These are phyloP conservation scores for Liasis olivaceus DNA, from an alignment of 2,797 vertebrate species.

Conservation along the genomic window DNA sequence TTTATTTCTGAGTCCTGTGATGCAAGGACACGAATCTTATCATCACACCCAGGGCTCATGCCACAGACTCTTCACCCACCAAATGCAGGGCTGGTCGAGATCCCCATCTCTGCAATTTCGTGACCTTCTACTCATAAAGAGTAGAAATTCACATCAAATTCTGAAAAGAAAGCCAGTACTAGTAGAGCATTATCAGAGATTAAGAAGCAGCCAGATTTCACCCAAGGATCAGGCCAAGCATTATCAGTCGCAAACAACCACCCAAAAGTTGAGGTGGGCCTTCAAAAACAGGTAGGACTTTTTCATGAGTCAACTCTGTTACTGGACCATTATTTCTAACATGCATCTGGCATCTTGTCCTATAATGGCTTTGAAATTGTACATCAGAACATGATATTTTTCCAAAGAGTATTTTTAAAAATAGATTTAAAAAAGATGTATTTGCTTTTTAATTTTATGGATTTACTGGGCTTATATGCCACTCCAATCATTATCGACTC, in stretches of 20 bases:
- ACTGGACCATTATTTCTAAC: neutral
- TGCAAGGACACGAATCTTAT: too few relatives aligned
- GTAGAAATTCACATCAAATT: neutral
- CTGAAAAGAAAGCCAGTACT: neutral
- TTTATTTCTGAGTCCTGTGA: neutral
- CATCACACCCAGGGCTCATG: too few relatives aligned
- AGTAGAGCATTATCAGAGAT: neutral
- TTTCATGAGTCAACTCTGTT: neutral
- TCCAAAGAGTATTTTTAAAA: neutral
- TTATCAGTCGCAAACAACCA: neutral
- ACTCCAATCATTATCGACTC: too few relatives aligned
- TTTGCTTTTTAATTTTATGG: too few relatives aligned
- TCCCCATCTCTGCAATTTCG: neutral
- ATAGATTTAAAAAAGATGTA: too few relatives aligned
- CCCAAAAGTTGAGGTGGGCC: neutral
- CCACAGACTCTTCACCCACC: neutral
- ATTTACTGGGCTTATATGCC: too few relatives aligned
- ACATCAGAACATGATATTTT: constrained; percentile 1
- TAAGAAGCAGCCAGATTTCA: neutral
- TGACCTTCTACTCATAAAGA: neutral
- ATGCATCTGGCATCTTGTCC: neutral
- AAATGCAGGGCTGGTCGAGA: too few relatives aligned
- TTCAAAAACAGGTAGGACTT: neutral
- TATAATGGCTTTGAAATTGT: neutral
- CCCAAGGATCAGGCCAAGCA: neutral